Conservation (phyloP, 2,888 invertebrate genomes). For the Helicoverpa assulta region DNA sequence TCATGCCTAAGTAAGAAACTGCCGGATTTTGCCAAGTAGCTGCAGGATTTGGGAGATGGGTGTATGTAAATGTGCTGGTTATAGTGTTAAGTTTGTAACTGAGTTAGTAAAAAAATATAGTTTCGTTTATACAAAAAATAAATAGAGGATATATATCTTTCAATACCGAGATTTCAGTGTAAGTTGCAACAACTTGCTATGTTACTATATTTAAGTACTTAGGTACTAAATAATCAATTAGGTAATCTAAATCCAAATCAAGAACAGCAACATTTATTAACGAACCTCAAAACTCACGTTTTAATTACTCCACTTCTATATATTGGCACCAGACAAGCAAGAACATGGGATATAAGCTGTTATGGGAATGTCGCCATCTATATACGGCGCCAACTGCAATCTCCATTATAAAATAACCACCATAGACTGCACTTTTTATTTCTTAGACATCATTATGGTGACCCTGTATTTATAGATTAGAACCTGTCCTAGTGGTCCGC, state of each 20-base stretch:
- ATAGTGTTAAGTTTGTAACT: neutral
- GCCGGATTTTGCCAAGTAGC: constrained; percentile 6
- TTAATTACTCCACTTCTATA: neutral
- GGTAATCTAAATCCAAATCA: neutral
- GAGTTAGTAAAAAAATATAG: no score
- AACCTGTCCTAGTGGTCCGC: constrained; percentile 31
- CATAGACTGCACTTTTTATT: constrained; percentile 9
- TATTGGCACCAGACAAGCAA: neutral
- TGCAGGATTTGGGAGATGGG: constrained; percentile 1
- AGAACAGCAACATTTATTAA: neutral
- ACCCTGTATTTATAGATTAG: constrained; percentile 17
- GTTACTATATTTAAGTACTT: neutral
- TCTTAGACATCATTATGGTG: constrained; percentile 16
- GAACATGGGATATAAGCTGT: neutral
- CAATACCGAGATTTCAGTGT: no score
- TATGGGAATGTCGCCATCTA: neutral
- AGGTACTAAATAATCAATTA: neutral
- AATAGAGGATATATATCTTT: no score
- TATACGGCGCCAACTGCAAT: neutral
- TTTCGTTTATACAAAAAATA: no score
- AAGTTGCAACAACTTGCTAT: no score
- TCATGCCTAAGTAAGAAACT: constrained; percentile 38
- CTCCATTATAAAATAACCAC: neutral
- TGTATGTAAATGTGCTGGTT: constrained; percentile 18
- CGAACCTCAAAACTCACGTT: neutral